Evolutionary conservation across 2,888 invertebrate species (phyloP).

Genomic region (Allophyes oxyacanthae): DNA sequence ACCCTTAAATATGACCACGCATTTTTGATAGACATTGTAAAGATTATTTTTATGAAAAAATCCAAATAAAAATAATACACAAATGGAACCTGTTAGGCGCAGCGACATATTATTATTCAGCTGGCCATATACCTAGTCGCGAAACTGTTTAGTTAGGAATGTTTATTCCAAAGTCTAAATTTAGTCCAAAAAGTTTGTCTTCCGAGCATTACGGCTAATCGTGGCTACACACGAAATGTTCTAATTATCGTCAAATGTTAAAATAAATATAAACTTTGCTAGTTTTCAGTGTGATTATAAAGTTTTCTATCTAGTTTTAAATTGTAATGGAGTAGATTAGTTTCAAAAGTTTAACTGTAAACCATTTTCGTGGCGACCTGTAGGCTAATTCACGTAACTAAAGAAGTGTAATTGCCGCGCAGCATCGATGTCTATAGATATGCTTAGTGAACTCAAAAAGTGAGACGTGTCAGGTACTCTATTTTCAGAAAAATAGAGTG

Average conservation of each 20-base stretch:
- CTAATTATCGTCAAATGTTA: conserved; percentile 56
- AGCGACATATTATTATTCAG: too few species aligned
- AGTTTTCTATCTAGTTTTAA: conserved; percentile 43
- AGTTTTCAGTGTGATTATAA: conserved; percentile 46
- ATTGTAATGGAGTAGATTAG: conserved; percentile 29
- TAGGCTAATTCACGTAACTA: too few species aligned
- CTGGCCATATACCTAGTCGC: conserved; percentile 2
- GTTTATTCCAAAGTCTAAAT: conserved; percentile 18
- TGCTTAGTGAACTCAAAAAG: too few species aligned
- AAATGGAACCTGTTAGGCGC: too few species aligned
- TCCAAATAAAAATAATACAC: too few species aligned
- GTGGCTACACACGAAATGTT: conserved; percentile 49
- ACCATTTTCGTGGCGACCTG: conserved; percentile 2
- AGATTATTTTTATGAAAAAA: too few species aligned
- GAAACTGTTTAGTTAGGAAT: not conserved
- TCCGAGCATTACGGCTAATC: conserved; percentile 36
- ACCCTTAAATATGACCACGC: too few species aligned
- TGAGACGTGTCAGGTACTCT: too few species aligned
- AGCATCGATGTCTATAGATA: too few species aligned
- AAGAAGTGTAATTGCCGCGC: too few species aligned
- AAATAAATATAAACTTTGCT: conserved; percentile 46
- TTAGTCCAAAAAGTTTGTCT: conserved; percentile 25
- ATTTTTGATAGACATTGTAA: too few species aligned
- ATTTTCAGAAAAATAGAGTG: too few species aligned
- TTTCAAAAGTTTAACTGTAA: conserved; percentile 10